These are phyloP conservation scores for Rana temporaria DNA, from an alignment of 2,113 vertebrate species.

Conservation along the genomic window DNA sequence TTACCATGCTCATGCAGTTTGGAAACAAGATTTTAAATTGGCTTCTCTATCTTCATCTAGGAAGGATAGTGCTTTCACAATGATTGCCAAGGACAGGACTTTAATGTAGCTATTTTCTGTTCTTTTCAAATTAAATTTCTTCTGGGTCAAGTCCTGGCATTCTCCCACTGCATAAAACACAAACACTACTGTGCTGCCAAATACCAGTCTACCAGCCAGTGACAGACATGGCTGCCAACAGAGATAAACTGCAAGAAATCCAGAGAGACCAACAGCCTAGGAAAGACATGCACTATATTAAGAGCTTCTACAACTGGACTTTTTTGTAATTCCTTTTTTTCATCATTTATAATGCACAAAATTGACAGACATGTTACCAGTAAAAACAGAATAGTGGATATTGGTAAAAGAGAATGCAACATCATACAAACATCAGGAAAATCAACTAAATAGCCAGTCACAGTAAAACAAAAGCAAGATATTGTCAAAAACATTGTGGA, in stretches of 20 bases:
- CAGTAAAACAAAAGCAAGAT: too few species aligned
- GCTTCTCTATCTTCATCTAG: constrained; percentile 15
- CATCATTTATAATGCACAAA: too few species aligned
- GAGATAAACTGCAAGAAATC: background rate
- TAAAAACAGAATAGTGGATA: too few species aligned
- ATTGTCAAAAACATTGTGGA: too few species aligned
- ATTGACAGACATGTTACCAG: too few species aligned
- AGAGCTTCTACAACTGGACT: background rate
- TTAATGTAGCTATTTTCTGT: constrained; percentile 30
- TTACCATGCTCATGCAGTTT: background rate
- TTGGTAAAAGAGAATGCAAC: too few species aligned
- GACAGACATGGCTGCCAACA: constrained; percentile 25
- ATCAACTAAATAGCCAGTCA: too few species aligned
- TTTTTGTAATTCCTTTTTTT: too few species aligned
- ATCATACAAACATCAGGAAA: too few species aligned
- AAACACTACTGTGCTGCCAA: constrained; percentile 23
- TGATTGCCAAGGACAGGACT: constrained; percentile 28
- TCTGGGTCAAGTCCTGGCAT: constrained; percentile 32
- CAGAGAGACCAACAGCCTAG: constrained; percentile 8
- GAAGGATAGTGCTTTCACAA: constrained; percentile 1
- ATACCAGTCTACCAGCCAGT: constrained; percentile 8
- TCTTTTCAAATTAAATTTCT: constrained; percentile 44
- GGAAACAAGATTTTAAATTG: constrained; percentile 13
- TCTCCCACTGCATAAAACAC: constrained; percentile 27
- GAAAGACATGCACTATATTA: background rate